Conservation (phyloP, 2,113 vertebrate species). For the Pollimyrus isidori region DNA sequence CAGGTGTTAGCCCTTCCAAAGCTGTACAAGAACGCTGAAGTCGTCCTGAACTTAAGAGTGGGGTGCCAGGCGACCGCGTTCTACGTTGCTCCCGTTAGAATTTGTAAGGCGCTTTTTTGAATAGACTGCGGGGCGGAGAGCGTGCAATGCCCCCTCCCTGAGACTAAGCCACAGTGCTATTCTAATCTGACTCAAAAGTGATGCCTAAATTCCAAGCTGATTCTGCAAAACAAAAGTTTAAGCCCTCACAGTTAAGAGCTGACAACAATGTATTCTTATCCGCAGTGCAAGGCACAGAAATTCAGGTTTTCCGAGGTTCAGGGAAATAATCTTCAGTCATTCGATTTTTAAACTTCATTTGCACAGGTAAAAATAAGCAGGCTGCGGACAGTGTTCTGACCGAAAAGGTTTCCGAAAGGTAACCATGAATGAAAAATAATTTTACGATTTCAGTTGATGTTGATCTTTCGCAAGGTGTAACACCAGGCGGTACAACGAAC, state of each 20-base stretch:
- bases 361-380: neutral
- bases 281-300: neutral
- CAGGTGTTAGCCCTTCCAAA: neutral
- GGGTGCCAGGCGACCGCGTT: neutral
- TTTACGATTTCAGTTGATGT: neutral
- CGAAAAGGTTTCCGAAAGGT: neutral
- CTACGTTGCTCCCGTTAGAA: neutral
- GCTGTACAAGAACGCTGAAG: neutral
- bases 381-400: neutral
- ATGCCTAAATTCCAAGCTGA: conserved; percentile 7
- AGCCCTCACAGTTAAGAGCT: neutral
- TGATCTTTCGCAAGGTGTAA: neutral
- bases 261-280: neutral
- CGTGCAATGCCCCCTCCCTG: neutral
- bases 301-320: neutral
- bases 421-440: neutral
- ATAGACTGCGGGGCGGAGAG: neutral
- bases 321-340: neutral
- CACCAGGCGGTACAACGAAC: neutral
- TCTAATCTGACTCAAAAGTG: neutral
- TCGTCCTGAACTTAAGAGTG: neutral
- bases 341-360: neutral
- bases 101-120: neutral
- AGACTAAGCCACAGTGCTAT: neutral
- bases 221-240: conserved; percentile 8